A percentile compares a stretch with the other conserved stretches of the same genome.
Evolutionary conservation across 2,888 invertebrate genomes (phyloP).

Genomic region (Synanthedon andrenaeformis): DNA sequence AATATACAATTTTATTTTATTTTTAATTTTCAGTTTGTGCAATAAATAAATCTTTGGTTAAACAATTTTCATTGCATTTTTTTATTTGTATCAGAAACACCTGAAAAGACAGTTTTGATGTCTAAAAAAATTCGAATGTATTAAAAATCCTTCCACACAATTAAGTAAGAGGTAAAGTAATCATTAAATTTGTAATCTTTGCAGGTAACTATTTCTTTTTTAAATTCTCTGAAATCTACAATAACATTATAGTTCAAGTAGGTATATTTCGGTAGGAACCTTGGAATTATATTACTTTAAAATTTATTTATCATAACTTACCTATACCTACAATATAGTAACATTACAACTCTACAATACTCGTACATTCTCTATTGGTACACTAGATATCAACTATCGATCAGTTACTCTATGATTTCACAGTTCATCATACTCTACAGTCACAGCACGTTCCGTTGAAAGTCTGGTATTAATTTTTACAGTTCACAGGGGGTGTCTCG

Average conservation of each 20-base stretch:
- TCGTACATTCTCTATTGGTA: not conserved
- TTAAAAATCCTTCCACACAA: too few relatives aligned
- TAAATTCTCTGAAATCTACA: conserved; percentile 29
- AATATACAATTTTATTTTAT: too few relatives aligned
- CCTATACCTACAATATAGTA: conserved; percentile 11
- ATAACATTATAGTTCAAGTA: conserved; percentile 33
- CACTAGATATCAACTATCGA: too few relatives aligned
- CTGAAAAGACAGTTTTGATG: too few relatives aligned
- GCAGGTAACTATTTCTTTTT: conserved; percentile 46
- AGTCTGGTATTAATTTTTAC: conserved; percentile 1
- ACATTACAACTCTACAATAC: conserved; percentile 30
- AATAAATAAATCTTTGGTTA: conserved; percentile 7
- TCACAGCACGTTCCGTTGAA: conserved; percentile 33
- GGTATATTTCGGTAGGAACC: conserved; percentile 61
- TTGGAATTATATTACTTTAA: conserved; percentile 41
- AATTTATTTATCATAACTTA: not conserved
- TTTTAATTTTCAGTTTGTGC: not conserved
- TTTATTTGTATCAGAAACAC: not conserved
- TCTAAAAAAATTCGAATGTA: too few relatives aligned
- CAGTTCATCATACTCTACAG: conserved; percentile 26
- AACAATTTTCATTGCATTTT: conserved; percentile 2
- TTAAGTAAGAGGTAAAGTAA: too few relatives aligned
- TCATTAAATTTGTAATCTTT: conserved; percentile 9
- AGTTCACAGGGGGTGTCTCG: conserved; percentile 54
- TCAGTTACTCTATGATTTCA: conserved; percentile 31